A percentile compares a stretch with the other conserved stretches of the same genome.
phyloP scores from a whole-genome alignment of 2,797 vertebrate species.

The Halcyon badia region DNA sequence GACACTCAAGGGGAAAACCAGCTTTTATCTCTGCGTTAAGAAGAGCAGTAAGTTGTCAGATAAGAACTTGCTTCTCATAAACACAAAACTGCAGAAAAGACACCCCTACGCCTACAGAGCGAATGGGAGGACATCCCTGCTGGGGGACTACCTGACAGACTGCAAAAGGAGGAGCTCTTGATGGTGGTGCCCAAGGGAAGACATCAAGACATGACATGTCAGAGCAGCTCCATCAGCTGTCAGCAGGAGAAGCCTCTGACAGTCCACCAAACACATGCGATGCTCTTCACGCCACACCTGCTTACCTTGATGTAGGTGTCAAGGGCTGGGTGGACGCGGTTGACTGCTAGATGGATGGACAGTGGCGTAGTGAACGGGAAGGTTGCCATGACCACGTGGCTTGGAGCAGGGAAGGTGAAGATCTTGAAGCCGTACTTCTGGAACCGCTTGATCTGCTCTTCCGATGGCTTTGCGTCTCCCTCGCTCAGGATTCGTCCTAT shows the following conservation, averaged over 20 bases:
- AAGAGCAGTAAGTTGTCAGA: background rate
- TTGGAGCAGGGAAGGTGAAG: conserved; percentile 90
- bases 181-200: conserved; percentile 27
- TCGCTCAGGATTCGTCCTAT: conserved; percentile 91
- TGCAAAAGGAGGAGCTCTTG: conserved; percentile 21
- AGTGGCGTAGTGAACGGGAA: conserved; percentile 86
- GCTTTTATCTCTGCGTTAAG: background rate
- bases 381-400: conserved; percentile 88
- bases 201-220: background rate
- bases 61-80: background rate
- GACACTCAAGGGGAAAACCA: background rate
- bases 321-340: conserved; percentile 88
- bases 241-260: background rate
- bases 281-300: background rate
- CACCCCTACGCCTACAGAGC: rapidly evolving
- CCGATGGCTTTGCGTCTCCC: conserved; percentile 81
- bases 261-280: background rate
- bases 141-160: conserved; percentile 28
- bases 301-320: conserved; percentile 90
- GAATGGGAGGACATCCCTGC: background rate
- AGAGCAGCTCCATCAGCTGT: background rate
- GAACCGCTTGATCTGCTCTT: conserved; percentile 85
- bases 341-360: conserved; percentile 85
- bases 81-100: conserved; percentile 21
- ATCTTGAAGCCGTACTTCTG: conserved; percentile 90